Base-by-base conservation (phyloP, 2,113 vertebrate species). In the Thamnaconus septentrionalis region DNA sequence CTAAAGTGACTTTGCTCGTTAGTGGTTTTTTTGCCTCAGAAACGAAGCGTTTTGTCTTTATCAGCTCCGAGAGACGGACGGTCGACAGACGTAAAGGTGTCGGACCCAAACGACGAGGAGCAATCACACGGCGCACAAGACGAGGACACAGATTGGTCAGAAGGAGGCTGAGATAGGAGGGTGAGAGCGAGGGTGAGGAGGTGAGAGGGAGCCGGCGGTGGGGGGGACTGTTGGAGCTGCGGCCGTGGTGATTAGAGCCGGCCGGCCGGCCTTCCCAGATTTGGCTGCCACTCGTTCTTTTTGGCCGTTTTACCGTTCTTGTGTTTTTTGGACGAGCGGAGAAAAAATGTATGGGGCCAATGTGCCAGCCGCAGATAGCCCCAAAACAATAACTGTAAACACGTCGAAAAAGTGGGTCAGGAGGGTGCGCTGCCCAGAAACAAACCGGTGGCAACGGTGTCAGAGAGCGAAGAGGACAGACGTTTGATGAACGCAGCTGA, bases 341-440 rank as follows among this genome's bases (percentile, higher is more conserved):
- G 18, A 47, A 68, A 54, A 62, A 67, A 61, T 76, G 52, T 64
- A 80, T 73, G 84, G 78, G 75, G 68, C 18, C 76, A 81, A 81
- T 57, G 75, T 90, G 89, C 45, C 69, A 61, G 78, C 44, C 56
- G 69, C 71, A 85, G 91, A 91, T 90, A 90, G 84, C 54, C 50
- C 65, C 63, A 64, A 70, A 75, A 88, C 79, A 88, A 78, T 82
- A 88, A 90, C 86, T 85, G 82, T 85, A 78, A 75, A 87, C 78
- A 83, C 71, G 56, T 67, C 0, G 18, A 44, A 41, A 83, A 86
- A 85, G 67, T 85, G 58, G 80, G 82, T 86, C 79, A 82, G 52
- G 39, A 41, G 18, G 18, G 18, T 31, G 18, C 18, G 18, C 18
- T 31, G 18, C 18, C 18, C 18, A 31, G 18, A 31, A 31, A 31